A percentile compares a stretch with the other conserved stretches of the same genome.
phyloP scores from a whole-genome alignment of 2,113 vertebrate species.

The Triplophysa siluroides region DNA sequence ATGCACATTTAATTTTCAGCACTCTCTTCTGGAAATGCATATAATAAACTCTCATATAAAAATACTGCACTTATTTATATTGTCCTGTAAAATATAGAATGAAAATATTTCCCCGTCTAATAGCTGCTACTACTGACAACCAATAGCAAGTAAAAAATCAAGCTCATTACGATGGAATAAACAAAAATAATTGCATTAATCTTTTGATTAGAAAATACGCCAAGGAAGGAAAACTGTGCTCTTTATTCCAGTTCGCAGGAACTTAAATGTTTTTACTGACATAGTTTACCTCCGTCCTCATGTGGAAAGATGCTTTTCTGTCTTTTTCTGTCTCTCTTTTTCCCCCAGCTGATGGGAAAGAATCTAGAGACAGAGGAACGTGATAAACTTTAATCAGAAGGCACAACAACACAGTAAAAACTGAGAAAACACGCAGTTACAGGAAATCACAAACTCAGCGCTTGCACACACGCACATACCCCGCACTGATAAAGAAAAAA shows the following conservation, averaged over 20 bases:
- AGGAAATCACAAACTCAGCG: slow-evolving; percentile 46
- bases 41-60: not conserved
- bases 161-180: no score
- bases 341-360: not conserved
- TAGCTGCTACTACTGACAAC: no score
- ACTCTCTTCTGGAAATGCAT: no score
- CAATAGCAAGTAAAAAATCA: no score
- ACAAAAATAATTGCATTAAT: no score
- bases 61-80: not conserved
- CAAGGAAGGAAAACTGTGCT: no score
- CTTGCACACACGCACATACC: not conserved
- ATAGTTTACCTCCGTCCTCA: not conserved
- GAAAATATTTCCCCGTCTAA: not conserved
- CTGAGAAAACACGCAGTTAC: slow-evolving; percentile 25
- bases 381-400: slow-evolving; percentile 10
- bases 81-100: not conserved
- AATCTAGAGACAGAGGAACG: not conserved
- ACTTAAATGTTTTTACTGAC: not conserved
- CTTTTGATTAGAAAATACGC: no score
- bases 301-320: not conserved
- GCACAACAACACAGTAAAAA: slow-evolving; percentile 23
- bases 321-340: not conserved
- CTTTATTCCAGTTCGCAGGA: no score
- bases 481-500: not conserved
- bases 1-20: no score